Base-by-base conservation (phyloP, 2,888 invertebrate genomes). In the Pseudococcus viburni region DNA sequence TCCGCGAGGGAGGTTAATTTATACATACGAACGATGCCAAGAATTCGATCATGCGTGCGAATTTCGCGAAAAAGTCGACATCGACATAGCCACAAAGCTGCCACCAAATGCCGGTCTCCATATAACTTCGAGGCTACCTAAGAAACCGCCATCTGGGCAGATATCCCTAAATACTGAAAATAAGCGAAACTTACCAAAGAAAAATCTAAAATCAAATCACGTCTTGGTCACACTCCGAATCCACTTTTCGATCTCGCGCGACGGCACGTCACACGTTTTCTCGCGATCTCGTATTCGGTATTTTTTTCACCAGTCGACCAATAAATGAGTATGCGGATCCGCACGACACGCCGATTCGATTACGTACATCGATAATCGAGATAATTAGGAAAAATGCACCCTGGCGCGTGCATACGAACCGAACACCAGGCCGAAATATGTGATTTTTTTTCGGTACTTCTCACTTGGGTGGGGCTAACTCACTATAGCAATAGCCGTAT, bases 391-490 rank as follows among this genome's bases (percentile, higher is more conserved):
- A 73, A 73, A 73, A 73, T 73, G 6, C 33, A 73, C 73, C 33
- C 17, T 33, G 26, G 33, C 6, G 26, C 73, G 73, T 19, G 59
- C 59, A 59, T 59, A 59, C 19, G 59, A 59, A 59, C 59, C 59
- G 59, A 73, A 80, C 80, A 42, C n/a, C n/a, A 33, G n/a, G 42
- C 80, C 80, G 80, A 80, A 80, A 80, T 80, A 33, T 73, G 59
- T 59, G 8, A 19, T 51, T 84, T 85, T 85, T 85, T 39, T 51
- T 33, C 26, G 26, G 26, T 33, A 33, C 26, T 33, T 33, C 26
- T 33, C 26, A 33, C 26, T 87, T 87, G 87, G 87, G 87, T 87
- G 87, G 87, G 87, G 87, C 87, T 87, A 87, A 77, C 77, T 55
- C 77, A 80, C 80, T 64, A 80, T 17, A 26, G 51, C n/a, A 83